phyloP scores from a whole-genome alignment of 2,797 vertebrate genomes.

The Ptychadena robeensis region DNA sequence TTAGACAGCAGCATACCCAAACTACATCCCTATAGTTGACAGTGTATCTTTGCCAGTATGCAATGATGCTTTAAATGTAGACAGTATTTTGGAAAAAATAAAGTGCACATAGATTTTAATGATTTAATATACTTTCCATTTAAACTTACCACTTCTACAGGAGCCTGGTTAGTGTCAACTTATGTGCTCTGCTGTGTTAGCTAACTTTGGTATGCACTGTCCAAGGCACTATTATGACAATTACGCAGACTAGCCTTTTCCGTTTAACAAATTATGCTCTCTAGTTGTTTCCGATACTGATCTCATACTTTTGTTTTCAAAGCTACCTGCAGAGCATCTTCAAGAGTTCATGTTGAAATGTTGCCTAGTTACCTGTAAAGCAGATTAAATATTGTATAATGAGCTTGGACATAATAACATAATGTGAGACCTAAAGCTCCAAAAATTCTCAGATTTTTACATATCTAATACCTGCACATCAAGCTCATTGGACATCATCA shows the following conservation, averaged over 20 bases:
- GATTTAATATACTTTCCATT: slow-evolving; percentile 29
- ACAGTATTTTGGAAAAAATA: slow-evolving; percentile 4
- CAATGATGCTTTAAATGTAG: neutral
- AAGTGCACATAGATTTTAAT: slow-evolving; percentile 36
- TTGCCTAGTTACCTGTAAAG: no score
- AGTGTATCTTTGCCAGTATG: neutral
- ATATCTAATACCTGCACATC: no score
- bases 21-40: no score
- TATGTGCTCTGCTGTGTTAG: slow-evolving; percentile 15
- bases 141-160: neutral
- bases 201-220: slow-evolving; percentile 37
- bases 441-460: no score
- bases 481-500: no score
- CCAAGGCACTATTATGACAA: slow-evolving; percentile 29
- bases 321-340: neutral
- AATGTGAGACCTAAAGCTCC: no score
- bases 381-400: no score
- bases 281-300: slow-evolving; percentile 6
- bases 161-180: slow-evolving; percentile 33
- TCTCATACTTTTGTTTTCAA: neutral
- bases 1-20: no score
- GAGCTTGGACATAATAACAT: no score
- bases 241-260: slow-evolving; percentile 19
- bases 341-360: neutral
- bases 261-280: slow-evolving; percentile 10